These are phyloP conservation scores for Brachylomia viminalis DNA, from an alignment of 2,888 invertebrate genomes.

Conservation along the genomic window DNA sequence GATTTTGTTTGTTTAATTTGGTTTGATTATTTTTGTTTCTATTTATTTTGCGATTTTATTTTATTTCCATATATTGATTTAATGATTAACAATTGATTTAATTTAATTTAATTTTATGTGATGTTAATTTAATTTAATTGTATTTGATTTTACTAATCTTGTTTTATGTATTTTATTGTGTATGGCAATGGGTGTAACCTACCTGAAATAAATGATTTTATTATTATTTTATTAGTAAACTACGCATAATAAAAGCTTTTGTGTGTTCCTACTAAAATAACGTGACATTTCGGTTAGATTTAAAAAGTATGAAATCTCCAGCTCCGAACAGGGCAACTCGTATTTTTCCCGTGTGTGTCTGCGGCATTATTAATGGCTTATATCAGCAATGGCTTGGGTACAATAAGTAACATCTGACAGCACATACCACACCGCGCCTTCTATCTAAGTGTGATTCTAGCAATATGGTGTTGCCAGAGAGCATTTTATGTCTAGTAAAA, in stretches of 20 bases:
- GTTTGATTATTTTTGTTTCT: no score
- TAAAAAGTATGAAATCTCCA: conserved; percentile 41
- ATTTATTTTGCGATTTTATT: no score
- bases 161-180: no score
- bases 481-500: neutral
- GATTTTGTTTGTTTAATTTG: no score
- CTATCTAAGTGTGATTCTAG: conserved; percentile 38
- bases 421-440: conserved; percentile 42
- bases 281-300: conserved; percentile 44
- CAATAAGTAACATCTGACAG: conserved; percentile 59
- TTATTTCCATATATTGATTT: no score
- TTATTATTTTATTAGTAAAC: conserved; percentile 27
- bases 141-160: no score
- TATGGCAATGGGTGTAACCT: no score
- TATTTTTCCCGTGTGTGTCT: conserved; percentile 54
- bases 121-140: no score
- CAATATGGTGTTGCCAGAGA: conserved; percentile 42
- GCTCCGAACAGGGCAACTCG: conserved; percentile 37
- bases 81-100: no score
- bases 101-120: no score
- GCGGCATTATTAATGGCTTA: conserved; percentile 56
- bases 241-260: conserved; percentile 51
- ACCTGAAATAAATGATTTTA: neutral
- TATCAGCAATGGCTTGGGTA: conserved; percentile 58
- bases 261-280: conserved; percentile 35